Percentiles rank a stretch among this genome's conserved stretches.
phyloP scores from a whole-genome alignment of 2,113 vertebrate genomes.

The Callionymus lyra region DNA sequence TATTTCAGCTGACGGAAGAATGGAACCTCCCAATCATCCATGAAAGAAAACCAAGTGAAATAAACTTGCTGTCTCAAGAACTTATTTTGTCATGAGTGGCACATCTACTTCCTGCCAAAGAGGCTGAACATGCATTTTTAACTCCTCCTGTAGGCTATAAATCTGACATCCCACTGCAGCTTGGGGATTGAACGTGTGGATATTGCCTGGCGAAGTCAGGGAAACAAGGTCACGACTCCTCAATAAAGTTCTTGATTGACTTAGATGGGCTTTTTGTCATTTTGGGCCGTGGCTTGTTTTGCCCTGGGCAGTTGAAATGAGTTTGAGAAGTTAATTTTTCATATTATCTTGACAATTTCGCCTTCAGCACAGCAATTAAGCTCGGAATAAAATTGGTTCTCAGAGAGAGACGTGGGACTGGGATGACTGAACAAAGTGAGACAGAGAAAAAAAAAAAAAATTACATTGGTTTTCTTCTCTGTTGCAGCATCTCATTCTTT shows the following conservation, averaged over 20 bases:
- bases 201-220: conserved; percentile 31
- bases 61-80: conserved; percentile 53
- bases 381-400: conserved; percentile 1
- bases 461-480: background rate
- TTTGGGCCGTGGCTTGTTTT: conserved; percentile 30
- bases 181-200: conserved; percentile 34
- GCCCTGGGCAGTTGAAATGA: conserved; percentile 20
- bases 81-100: conserved; percentile 47
- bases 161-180: conserved; percentile 49
- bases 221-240: conserved; percentile 26
- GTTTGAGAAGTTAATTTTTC: conserved; percentile 16
- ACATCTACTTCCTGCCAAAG: conserved; percentile 42
- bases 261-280: conserved; percentile 44
- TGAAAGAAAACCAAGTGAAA: conserved; percentile 37
- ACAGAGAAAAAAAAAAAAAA: background rate
- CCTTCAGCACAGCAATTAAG: conserved; percentile 9
- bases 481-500: conserved; percentile 2
- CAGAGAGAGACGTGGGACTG: background rate
- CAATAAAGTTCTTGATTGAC: conserved; percentile 28
- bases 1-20: conserved; percentile 24
- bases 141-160: conserved; percentile 42
- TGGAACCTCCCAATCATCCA: conserved; percentile 36
- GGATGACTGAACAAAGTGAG: too few relatives aligned
- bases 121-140: conserved; percentile 59
- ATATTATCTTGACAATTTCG: conserved; percentile 4